Conservation (phyloP, 2,113 vertebrate species). For the Daphoenositta chrysoptera region DNA sequence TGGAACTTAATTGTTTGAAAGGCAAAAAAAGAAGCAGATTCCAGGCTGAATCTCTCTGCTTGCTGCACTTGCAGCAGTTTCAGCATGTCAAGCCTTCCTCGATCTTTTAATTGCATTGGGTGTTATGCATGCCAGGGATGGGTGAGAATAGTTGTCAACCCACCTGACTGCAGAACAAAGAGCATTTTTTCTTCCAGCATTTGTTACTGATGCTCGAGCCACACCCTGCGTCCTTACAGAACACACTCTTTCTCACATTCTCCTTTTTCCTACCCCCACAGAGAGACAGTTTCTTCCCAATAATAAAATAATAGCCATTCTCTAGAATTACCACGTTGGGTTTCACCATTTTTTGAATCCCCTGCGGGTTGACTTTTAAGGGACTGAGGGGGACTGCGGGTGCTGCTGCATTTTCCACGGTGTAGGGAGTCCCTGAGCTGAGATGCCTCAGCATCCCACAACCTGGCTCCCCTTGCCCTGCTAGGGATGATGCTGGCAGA, state of each 20-base stretch:
- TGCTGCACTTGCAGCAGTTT: not conserved
- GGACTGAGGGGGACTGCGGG: not conserved
- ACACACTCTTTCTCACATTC: not conserved
- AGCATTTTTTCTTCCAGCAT: constrained; percentile 34
- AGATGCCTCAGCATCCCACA: not conserved
- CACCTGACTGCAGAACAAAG: constrained; percentile 49
- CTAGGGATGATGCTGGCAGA: not conserved
- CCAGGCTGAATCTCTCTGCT: not conserved
- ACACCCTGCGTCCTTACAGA: constrained; percentile 3
- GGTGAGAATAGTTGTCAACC: constrained; percentile 28
- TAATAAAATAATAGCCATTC: not conserved
- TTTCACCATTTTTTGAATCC: not conserved
- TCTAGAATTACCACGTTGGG: not conserved
- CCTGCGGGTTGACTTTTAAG: not conserved
- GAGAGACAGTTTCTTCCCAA: not conserved
- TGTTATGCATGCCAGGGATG: constrained; percentile 12
- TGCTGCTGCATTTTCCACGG: fast-evolving
- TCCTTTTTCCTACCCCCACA: not conserved
- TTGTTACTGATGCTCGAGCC: constrained; percentile 27
- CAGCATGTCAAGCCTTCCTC: not conserved
- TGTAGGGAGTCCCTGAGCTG: not conserved
- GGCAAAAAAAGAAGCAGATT: not conserved
- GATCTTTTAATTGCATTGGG: not conserved
- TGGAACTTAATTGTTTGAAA: not conserved
- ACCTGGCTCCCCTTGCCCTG: fast-evolving